Conservation (phyloP, 2,113 vertebrate species). For the Alligator mississippiensis region DNA sequence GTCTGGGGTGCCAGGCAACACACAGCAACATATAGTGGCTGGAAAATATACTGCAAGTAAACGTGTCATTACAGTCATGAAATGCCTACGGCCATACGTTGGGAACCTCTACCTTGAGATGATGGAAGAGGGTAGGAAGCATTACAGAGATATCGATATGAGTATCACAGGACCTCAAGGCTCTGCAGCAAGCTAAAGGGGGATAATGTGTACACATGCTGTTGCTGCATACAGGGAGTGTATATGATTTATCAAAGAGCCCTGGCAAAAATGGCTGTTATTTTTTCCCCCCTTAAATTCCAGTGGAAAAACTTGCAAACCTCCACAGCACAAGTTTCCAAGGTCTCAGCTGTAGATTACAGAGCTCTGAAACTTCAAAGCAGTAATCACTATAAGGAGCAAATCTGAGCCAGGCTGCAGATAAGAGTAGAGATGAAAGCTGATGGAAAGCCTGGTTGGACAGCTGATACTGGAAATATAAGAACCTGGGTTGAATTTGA, state of each 20-base stretch:
- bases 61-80: background rate
- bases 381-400: constrained; percentile 39
- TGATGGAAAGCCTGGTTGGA: constrained; percentile 5
- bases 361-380: constrained; percentile 61
- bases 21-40: background rate
- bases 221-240: background rate
- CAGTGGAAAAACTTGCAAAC: background rate
- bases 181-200: background rate
- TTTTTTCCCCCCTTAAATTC: background rate
- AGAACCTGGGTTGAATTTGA: constrained; percentile 10
- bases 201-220: background rate
- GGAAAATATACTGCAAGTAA: background rate
- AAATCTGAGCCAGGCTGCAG: constrained; percentile 40
- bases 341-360: constrained; percentile 29
- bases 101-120: fast-evolving
- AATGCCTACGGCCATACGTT: background rate
- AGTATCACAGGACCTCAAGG: background rate
- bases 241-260: background rate
- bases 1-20: background rate
- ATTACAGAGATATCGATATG: background rate
- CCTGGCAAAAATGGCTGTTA: background rate
- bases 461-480: background rate
- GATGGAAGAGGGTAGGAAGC: background rate
- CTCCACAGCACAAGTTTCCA: background rate
- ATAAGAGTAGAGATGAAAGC: constrained; percentile 69